Evolutionary conservation across 1,140 invertebrate genomes (phyloP), one percentile per base, ranked within the genome.

Genomic region (Achatina immaculata): DNA sequence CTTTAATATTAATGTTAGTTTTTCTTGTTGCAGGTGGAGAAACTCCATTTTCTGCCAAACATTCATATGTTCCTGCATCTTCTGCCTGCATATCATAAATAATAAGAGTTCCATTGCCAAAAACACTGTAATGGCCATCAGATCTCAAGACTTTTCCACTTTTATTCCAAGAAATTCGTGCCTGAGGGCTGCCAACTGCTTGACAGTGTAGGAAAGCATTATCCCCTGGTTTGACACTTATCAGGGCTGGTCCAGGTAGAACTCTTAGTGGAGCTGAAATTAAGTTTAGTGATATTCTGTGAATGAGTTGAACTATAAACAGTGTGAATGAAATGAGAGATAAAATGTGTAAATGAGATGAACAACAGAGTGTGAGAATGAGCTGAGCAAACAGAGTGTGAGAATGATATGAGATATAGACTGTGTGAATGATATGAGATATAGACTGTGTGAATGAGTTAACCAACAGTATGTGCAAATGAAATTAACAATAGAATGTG

Each of bases 131-230:
- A 36, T 83, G 81, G 0, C 74, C 78, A 19, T 45, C 73, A 31
- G 62, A 68, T 16, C 24, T 11, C 7, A 86, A 28, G 31, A 58
- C 31, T 16, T 62, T 51, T 9, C 81, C 83, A 31, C 80, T 75
- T 48, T 80, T 68, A 36, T 81, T 75, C 86, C 86, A 87, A n/a
- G 77, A 43, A 0, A 85, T 68, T 19, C 42, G 65, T 4, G 86
- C 82, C 9, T 51, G 66, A 19, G 85, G 85, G 34, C 45, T 82
- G 3, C 85, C 85, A 36, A 80, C 76, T 9, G 85, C 83, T 65
- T 86, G 85, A 55, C 87, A 88, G 74, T 85, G 82, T n/a, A 88
- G 77, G 82, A 83, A 84, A n/a, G 85, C 84, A 34, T 83, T 83
- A 0, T 82, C 78, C 42, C 84, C 84, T 21, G 86, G 86, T 42